Conservation (phyloP, 2,113 vertebrate genomes). For the Gadus macrocephalus region DNA sequence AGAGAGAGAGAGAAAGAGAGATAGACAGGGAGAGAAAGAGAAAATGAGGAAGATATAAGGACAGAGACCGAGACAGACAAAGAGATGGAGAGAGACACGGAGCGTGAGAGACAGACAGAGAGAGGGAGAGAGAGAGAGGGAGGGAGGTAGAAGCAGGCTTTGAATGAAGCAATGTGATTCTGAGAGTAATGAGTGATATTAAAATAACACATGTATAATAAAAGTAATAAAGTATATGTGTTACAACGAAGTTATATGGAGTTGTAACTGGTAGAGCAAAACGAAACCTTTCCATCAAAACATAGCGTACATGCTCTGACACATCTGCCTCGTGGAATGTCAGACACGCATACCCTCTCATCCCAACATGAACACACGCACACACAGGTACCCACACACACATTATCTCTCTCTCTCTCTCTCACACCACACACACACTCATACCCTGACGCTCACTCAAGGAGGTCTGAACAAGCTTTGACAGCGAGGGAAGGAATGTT, state of each 20-base stretch:
- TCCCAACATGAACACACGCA: not conserved
- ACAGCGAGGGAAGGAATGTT: constrained; percentile 49
- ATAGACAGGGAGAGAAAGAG: no score
- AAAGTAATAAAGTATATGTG: no score
- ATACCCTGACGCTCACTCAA: constrained; percentile 16
- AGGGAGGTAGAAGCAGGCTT: not conserved
- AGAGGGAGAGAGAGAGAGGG: not conserved
- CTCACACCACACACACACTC: constrained; percentile 15
- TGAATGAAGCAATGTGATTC: not conserved
- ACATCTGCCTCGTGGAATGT: constrained; percentile 4
- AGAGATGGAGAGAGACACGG: not conserved
- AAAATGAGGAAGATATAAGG: not conserved
- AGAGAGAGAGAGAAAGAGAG: not conserved
- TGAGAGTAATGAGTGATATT: no score
- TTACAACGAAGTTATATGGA: no score
- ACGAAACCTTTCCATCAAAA: not conserved
- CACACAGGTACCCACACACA: not conserved
- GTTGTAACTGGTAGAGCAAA: no score
- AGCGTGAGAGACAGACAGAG: no score
- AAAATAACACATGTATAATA: no score
- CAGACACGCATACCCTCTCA: no score
- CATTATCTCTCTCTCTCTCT: not conserved
- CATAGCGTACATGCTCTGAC: constrained; percentile 32
- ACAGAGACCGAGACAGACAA: not conserved
- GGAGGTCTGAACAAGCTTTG: constrained; percentile 36